Base-by-base conservation (phyloP, 2,888 invertebrate species). In the Acholoe squamosa region DNA sequence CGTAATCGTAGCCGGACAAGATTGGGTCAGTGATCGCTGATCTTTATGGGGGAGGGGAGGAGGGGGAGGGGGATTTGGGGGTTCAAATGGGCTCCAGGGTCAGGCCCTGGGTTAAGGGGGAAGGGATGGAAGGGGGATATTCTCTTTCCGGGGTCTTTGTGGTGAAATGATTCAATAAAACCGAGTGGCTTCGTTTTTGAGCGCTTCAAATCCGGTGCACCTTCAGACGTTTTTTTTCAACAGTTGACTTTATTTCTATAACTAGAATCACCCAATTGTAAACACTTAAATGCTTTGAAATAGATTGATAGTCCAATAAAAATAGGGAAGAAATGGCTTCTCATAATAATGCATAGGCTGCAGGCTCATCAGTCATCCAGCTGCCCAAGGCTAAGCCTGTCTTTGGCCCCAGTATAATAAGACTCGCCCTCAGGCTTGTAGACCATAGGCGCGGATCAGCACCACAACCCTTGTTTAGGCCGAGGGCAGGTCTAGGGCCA, bases 21-120 rank as follows among this genome's bases (percentile, higher is more conserved):
- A 86, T 86, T 86, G 86, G 86, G 86, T 86, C 86, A 86, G 54
- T 33, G 86, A 86, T 86, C 86, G 86, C 31, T 86, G 86, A 86
- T 86, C 86, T 86, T 86, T 86, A 86, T 86, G 86, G 52, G 86
- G 43, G 52, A 1, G 31, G 33, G 54, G 56, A 54, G 28, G 25
- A 25, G 28, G 54, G 54, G 54, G 28, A 0, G 1, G 43, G 22
- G 43, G 7, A 22, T 34, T 19, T 31, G 43, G 33, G 34, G 34
- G 80, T 80, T 80, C 80, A 80, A 80, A 80, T 80, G 80, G 80
- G 80, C 80, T 80, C 33, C 71, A 71, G 28, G 71, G 71, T 71
- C 71, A 28, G 80, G 80, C 34, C n/a, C 19, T 33, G 34, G 80
- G 80, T 80, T 34, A 80, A 80, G 80, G 80, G 80, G 80, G 14